A percentile compares a stretch with the other conserved stretches of the same genome.
These are phyloP conservation scores for Drosophila hydei DNA, from an alignment of 1,140 invertebrate genomes.

Conservation along the genomic window DNA sequence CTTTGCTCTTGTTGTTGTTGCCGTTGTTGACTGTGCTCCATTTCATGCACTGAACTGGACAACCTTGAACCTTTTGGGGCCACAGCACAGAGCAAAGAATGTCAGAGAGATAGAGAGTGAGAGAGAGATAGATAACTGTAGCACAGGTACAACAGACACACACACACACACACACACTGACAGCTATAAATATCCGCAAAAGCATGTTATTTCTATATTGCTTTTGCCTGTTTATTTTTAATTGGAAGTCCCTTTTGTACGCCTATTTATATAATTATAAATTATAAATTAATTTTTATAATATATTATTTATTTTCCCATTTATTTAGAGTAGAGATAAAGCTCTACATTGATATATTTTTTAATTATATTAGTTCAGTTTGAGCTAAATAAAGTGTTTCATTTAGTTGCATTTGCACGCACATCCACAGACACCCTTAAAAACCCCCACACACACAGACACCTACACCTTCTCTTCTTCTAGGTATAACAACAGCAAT, in stretches of 20 bases:
- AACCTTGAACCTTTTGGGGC: conserved; percentile 56
- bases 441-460: not conserved
- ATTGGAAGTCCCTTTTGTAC: not conserved
- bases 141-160: conserved; percentile 42
- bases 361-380: no score
- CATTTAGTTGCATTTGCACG: conserved; percentile 1
- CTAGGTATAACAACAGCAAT: conserved; percentile 14
- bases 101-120: conserved; percentile 1
- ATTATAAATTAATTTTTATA: not conserved
- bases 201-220: conserved; percentile 34
- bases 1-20: conserved; percentile 27
- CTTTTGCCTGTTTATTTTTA: conserved; percentile 11
- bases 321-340: no score
- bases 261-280: conserved; percentile 7
- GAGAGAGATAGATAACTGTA: not conserved
- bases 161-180: conserved; percentile 1
- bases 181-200: conserved; percentile 37
- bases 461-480: no score
- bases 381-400: not conserved
- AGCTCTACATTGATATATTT: no score
- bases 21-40: conserved; percentile 30
- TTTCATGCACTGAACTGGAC: conserved; percentile 42
- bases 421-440: not conserved
- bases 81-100: conserved; percentile 28
- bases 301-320: not conserved